Conservation (phyloP, 2,888 invertebrate species). For the Colostygia pectinataria region DNA sequence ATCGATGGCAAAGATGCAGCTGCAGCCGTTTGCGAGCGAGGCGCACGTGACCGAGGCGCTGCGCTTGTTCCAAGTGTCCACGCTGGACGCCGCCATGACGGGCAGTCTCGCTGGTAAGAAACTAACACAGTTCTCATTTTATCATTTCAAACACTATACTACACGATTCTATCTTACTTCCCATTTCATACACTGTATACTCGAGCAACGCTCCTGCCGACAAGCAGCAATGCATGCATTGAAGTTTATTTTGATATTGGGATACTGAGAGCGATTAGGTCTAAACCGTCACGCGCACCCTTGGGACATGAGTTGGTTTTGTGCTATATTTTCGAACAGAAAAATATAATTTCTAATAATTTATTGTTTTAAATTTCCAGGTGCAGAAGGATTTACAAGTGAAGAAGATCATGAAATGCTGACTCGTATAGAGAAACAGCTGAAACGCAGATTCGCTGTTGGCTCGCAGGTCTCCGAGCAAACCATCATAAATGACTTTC, state of each 20-base stretch:
- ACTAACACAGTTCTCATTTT: not conserved
- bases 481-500: conserved; percentile 94
- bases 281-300: too few relatives aligned
- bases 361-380: conserved; percentile 61
- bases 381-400: conserved; percentile 98
- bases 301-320: too few relatives aligned
- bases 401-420: conserved; percentile 97
- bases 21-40: conserved; percentile 95
- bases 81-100: conserved; percentile 96
- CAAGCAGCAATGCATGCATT: too few relatives aligned
- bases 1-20: conserved; percentile 97
- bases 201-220: too few relatives aligned
- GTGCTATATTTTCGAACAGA: too few relatives aligned
- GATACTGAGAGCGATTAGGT: too few relatives aligned
- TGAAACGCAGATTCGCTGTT: conserved; percentile 96
- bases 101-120: conserved; percentile 92
- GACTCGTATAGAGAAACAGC: conserved; percentile 94
- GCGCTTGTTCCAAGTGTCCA: conserved; percentile 98
- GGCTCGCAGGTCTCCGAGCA: conserved; percentile 98
- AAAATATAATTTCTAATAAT: not conserved
- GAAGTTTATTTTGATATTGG: too few relatives aligned
- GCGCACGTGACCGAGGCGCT: conserved; percentile 97
- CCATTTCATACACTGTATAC: too few relatives aligned
- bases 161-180: too few relatives aligned
- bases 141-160: too few relatives aligned